A percentile compares a stretch with the other conserved stretches of the same genome.
phyloP scores from a whole-genome alignment of 2,888 invertebrate genomes.

The Amphiduros pacificus region DNA sequence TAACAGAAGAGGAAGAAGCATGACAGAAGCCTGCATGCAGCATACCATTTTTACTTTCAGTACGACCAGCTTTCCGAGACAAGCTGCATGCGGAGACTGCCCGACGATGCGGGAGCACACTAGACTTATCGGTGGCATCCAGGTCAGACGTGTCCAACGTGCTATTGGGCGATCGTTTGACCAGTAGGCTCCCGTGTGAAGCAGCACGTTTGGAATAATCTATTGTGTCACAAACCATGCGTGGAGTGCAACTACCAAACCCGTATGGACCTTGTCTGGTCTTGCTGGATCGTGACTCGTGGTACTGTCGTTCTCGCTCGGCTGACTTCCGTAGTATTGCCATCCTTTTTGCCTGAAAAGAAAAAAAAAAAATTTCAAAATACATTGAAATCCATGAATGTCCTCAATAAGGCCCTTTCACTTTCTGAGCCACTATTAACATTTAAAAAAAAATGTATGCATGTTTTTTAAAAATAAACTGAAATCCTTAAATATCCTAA shows the following conservation, averaged over 20 bases:
- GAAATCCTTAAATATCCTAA: no score
- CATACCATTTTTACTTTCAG: slow-evolving; percentile 12
- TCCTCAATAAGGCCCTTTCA: no score
- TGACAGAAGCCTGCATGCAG: no score
- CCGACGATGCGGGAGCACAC: background rate
- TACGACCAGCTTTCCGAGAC: slow-evolving; percentile 9
- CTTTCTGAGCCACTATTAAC: no score
- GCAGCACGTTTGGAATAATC: slow-evolving; percentile 7
- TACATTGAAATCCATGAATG: no score
- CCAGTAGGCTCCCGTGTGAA: slow-evolving; percentile 13
- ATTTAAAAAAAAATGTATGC: no score
- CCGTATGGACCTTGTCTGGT: slow-evolving; percentile 2
- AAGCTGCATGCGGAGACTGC: slow-evolving; percentile 18
- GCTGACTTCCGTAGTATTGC: background rate
- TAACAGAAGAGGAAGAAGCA: no score
- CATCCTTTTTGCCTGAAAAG: background rate
- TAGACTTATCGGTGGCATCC: background rate
- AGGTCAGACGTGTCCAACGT: background rate
- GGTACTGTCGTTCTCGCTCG: background rate
- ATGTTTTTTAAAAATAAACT: no score
- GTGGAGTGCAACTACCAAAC: slow-evolving; percentile 18
- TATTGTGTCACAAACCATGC: slow-evolving; percentile 16
- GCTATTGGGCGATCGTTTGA: background rate
- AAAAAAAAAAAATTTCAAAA: background rate
- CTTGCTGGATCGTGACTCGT: background rate